Evolutionary conservation across 2,888 invertebrate genomes (phyloP), one percentile per base, ranked within the genome.

Genomic region (Ptychoptera contaminata): DNA sequence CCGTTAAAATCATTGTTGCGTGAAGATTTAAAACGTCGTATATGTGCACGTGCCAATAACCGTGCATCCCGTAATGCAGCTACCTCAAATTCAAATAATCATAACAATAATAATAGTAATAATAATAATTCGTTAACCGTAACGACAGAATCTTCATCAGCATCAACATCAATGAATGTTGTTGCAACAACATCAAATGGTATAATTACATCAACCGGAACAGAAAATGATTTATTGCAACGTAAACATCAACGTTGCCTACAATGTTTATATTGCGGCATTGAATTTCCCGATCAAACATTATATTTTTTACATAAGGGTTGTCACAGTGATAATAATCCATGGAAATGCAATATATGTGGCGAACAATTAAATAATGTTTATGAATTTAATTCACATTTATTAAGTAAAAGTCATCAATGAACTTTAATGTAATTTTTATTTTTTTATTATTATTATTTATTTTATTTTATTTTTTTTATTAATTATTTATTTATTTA

Each of bases 241-340:
- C 10, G 34, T n/a, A 30, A 34, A n/a, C 11, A 34, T 8, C 42
- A 16, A 8, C 34, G 42, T 54, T 70, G 73, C 49, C 72, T 86
- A 42, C 82, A 86, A 56, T 94, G 94, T 67, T 73, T 81, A 16
- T 90, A 86, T 67, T 97, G 96, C 68, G 84, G 88, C 55, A 92
- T 97, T 58, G 79, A 85, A 40, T 97, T 93, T 69, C 90, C 91
- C 34, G 94, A 97, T 67, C 87, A 90, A 60, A 96, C 94, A 1
- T 73, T 96, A 46, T 94, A 93, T 69, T 91, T 94, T 69, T 74
- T 97, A 52, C 96, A 97, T 72, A 94, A 94, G 70, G 94, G 94
- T 53, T 90, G 96, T 64, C 96, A 97, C 70, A 93, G 93, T 54
- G 91, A 92, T 61, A 85, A 88, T 53, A 93, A 94, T 69, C 94